These are phyloP conservation scores for Cerastis rubricosa DNA, from an alignment of 2,888 invertebrate genomes.

Conservation along the genomic window DNA sequence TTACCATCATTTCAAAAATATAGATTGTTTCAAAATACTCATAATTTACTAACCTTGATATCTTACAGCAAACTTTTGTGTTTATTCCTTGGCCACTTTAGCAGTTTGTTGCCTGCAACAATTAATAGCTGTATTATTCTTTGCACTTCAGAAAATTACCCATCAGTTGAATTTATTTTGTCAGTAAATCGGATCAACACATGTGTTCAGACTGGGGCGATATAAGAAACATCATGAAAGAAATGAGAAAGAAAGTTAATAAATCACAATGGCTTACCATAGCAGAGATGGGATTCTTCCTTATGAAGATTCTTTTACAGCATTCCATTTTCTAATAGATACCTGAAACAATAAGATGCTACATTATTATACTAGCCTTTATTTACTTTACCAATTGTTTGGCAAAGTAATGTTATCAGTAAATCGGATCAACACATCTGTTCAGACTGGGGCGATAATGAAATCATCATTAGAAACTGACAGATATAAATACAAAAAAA, in stretches of 20 bases:
- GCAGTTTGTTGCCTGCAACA: constrained; percentile 3
- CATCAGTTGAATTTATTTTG: background rate
- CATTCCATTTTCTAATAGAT: background rate
- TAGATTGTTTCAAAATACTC: background rate
- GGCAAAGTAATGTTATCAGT: background rate
- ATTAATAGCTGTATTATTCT: background rate
- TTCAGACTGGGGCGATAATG: constrained; percentile 84
- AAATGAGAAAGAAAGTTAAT: background rate
- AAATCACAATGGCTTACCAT: constrained; percentile 7
- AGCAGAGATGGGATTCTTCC: background rate
- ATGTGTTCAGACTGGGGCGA: constrained; percentile 82
- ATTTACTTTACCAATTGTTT: constrained; percentile 13
- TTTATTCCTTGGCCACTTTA: background rate
- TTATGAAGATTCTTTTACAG: background rate
- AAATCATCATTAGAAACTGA: constrained; percentile 71
- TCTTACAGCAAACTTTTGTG: background rate
- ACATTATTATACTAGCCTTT: background rate
- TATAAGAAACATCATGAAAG: constrained; percentile 73
- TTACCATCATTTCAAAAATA: constrained; percentile 68
- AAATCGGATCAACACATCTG: constrained; percentile 36
- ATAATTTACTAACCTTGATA: constrained; percentile 27
- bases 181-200: constrained; percentile 79
- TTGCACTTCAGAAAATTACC: background rate
- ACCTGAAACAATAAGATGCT: constrained; percentile 28
- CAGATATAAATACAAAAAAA: background rate